Conservation (phyloP, 2,888 invertebrate species). For the Frankliniella fusca region DNA sequence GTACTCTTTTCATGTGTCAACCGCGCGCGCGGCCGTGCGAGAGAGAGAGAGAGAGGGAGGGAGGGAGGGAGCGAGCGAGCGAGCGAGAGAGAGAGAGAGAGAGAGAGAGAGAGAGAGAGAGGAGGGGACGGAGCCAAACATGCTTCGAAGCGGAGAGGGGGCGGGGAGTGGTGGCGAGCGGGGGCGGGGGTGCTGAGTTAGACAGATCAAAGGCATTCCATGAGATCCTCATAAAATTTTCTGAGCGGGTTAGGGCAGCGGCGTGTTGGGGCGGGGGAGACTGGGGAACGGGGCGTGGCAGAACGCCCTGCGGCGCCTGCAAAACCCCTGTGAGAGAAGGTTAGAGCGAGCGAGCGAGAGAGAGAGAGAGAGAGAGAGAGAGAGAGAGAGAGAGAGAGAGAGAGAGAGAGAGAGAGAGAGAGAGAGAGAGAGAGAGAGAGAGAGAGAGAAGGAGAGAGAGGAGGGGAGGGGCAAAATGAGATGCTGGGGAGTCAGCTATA, state of each 20-base stretch:
- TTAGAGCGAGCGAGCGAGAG: not conserved
- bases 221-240: conserved; percentile 12
- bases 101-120: conserved; percentile 10
- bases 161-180: not conserved
- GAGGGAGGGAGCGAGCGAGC: not conserved
- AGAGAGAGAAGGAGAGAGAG: too few species aligned
- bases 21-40: not conserved
- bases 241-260: not conserved
- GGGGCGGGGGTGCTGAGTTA: not conserved
- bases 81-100: not conserved
- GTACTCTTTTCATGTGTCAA: too few species aligned
- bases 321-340: not conserved
- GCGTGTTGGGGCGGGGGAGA: not conserved
- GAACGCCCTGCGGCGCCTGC: too few species aligned
- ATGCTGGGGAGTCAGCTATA: not conserved
- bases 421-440: too few species aligned
- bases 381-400: too few species aligned
- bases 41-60: not conserved
- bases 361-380: too few species aligned
- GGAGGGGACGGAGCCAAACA: not conserved
- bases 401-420: too few species aligned
- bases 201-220: conserved; percentile 24
- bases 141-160: not conserved
- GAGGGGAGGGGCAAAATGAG: not conserved
- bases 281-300: not conserved